Evolutionary conservation across 2,888 invertebrate genomes (phyloP).

Genomic region (Melangyna quadrimaculata): DNA sequence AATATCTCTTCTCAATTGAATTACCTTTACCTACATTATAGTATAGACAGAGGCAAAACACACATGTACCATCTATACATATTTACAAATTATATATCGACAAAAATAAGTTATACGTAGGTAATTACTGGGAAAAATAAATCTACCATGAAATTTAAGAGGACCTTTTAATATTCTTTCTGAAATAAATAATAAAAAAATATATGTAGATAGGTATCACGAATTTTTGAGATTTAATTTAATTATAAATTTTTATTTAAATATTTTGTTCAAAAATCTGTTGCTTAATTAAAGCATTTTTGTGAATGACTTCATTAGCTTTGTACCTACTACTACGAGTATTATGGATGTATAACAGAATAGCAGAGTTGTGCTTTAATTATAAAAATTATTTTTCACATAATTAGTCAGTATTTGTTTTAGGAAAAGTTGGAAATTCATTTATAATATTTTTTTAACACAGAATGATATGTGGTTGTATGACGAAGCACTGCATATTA

Average conservation of each 20-base stretch:
- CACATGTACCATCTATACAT: not conserved
- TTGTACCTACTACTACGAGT: not conserved
- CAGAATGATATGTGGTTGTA: not conserved
- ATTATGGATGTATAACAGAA: not conserved
- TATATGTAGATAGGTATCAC: not conserved
- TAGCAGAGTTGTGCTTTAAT: constrained; percentile 13
- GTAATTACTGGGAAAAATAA: constrained; percentile 19
- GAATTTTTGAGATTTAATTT: constrained; percentile 24
- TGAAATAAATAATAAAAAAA: not conserved
- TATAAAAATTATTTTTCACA: constrained; percentile 20
- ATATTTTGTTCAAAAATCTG: not conserved
- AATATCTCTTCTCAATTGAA: constrained; percentile 43
- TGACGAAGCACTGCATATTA: not conserved
- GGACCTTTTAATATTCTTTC: not conserved
- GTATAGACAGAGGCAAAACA: not conserved
- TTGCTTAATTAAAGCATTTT: constrained; percentile 40
- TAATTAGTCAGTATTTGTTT: constrained; percentile 42
- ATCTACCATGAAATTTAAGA: constrained; percentile 33
- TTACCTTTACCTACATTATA: constrained; percentile 19
- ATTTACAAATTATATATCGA: not conserved
- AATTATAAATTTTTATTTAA: not conserved
- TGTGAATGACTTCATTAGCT: constrained; percentile 39
- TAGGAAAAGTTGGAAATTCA: constrained; percentile 34
- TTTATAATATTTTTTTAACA: constrained; percentile 2
- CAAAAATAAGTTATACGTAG: not conserved